A percentile compares a stretch with the other conserved stretches of the same genome.
phyloP scores from a whole-genome alignment of 2,797 vertebrate species.

The Bradypodion ventrale region DNA sequence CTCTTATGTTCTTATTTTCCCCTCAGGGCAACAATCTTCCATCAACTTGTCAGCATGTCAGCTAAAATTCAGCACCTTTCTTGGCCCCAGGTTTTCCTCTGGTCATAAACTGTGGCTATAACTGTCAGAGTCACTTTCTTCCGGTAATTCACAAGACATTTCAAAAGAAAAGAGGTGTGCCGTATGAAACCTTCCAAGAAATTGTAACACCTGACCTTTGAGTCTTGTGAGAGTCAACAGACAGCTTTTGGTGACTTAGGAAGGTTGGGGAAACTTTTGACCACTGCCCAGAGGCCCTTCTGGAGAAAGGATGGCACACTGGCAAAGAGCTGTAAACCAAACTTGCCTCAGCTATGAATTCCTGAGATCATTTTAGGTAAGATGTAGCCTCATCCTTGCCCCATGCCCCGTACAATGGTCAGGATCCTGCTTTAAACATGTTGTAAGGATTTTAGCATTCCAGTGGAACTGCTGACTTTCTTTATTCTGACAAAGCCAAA shows the following conservation, averaged over 20 bases:
- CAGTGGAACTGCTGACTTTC: background rate
- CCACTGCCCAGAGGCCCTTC: background rate
- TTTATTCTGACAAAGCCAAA: background rate
- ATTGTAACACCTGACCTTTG: background rate
- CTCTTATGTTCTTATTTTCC: background rate
- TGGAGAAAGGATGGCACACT: background rate
- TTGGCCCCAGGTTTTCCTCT: conserved; percentile 61
- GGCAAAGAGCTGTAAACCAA: background rate
- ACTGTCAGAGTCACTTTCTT: conserved; percentile 47
- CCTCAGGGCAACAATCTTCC: conserved; percentile 41
- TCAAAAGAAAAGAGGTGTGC: background rate
- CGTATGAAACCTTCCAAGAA: background rate
- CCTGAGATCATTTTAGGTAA: background rate
- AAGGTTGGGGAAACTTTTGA: background rate
- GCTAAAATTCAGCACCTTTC: conserved; percentile 56
- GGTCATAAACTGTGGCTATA: conserved; percentile 33
- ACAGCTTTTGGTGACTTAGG: background rate
- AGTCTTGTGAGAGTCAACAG: background rate
- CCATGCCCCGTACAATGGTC: background rate
- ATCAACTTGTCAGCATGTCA: conserved; percentile 60
- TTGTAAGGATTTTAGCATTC: background rate
- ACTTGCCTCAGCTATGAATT: background rate
- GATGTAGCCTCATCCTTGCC: background rate
- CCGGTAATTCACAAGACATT: conserved; percentile 7
- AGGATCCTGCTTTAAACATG: background rate